Base-by-base conservation (phyloP, 2,888 invertebrate species). In the Poecilus cupreus region DNA sequence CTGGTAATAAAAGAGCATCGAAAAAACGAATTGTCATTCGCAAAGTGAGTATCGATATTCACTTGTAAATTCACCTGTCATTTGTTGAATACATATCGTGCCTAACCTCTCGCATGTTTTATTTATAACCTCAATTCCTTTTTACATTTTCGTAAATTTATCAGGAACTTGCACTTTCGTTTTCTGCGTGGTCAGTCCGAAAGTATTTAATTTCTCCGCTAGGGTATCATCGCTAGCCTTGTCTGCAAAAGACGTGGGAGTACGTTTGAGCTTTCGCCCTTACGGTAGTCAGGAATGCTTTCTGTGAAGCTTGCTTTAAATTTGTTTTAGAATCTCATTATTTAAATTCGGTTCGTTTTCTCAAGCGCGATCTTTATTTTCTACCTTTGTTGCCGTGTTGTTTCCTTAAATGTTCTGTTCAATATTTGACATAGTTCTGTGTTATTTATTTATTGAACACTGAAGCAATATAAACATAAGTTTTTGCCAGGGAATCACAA, bases 271-370 rank as follows among this genome's bases (percentile, higher is more conserved):
- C 51, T 74, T 74, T 75, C 22, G 54, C 18, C 11, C 32, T 46
- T 13, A 26, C 39, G 64, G n/a, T 70, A 20, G 20, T 26, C 37
- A 54, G 54, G 49, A 49, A 75, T 75, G 75, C 54, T 37, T 75
- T 32, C 16, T 8, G 46, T n/a, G 46, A 49, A 54, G 75, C 75
- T 37, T 18, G 20, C 32, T 26, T 32, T 51, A 75, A 54, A 54
- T 75, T 51, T 16, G 32, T 74, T 72, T 39, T 74, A 68, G 74
- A 26, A 74, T 74, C 49, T 54, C 75, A 75, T 75, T 75, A 75
- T 75, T 75, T 75, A 51, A 75, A 75, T 75, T 75, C 51, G 39
- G 49, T 74, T 18, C 54, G 20, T 49, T 74, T 18, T 49, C 49
- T 24, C 49, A 49, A 64, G n/a, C 57, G 3, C 3, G 57, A 26